Conservation (phyloP, 2,888 invertebrate genomes). For the Papilio protenor region DNA sequence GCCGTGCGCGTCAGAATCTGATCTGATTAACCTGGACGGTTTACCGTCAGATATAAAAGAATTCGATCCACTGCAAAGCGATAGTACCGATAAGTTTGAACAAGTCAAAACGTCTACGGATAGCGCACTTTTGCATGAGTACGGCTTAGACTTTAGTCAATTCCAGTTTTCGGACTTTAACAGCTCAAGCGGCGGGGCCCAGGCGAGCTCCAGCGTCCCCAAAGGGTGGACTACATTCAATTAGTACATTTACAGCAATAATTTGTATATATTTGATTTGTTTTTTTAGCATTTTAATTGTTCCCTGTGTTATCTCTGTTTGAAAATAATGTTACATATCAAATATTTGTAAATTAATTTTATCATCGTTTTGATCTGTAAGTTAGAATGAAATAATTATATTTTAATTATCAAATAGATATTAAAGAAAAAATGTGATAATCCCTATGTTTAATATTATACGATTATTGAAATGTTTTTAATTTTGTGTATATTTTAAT, state of each 20-base stretch:
- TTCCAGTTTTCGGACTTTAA: constrained; percentile 79
- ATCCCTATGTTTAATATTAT: constrained; percentile 34
- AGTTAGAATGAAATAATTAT: constrained; percentile 32
- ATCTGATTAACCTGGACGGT: constrained; percentile 79
- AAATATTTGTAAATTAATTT: constrained; percentile 60
- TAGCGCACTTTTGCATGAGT: constrained; percentile 88
- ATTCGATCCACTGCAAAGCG: constrained; percentile 76
- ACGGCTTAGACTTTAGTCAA: constrained; percentile 87
- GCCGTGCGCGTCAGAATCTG: constrained; percentile 75
- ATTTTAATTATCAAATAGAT: constrained; percentile 31
- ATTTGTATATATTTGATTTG: constrained; percentile 28
- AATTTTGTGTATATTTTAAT: constrained; percentile 25
- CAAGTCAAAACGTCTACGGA: constrained; percentile 79
- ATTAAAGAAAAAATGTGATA: constrained; percentile 34
- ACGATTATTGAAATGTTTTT: constrained; percentile 29
- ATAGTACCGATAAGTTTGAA: constrained; percentile 67
- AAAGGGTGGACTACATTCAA: constrained; percentile 80
- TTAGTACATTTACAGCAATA: constrained; percentile 51
- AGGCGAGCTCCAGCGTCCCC: constrained; percentile 62
- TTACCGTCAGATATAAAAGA: constrained; percentile 75
- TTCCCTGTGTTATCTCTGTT: constrained; percentile 53
- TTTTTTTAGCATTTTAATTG: constrained; percentile 45
- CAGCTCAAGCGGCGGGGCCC: constrained; percentile 59
- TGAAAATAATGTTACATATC: constrained; percentile 77
- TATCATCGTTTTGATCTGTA: constrained; percentile 46